phyloP scores from a whole-genome alignment of 1,140 invertebrate species.

The Trichonephila clavata region DNA sequence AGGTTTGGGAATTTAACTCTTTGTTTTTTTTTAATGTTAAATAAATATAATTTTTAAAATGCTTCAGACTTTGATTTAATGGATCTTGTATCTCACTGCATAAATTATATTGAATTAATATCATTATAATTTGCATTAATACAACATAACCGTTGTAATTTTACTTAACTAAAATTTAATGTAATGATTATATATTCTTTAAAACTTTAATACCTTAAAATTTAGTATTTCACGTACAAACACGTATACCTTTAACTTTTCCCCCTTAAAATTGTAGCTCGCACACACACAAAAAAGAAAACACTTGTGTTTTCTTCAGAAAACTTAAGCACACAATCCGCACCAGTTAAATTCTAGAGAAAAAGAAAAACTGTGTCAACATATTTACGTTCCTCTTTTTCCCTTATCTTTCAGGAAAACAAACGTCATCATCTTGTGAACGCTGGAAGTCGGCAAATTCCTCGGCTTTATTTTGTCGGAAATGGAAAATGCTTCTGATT shows the following conservation, averaged over 20 bases:
- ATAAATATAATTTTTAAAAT: too few relatives aligned
- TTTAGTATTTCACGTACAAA: neutral
- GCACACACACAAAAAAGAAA: neutral
- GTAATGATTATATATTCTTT: too few relatives aligned
- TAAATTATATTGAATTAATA: too few relatives aligned
- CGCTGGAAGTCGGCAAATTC: neutral
- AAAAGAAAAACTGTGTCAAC: neutral
- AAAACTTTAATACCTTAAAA: too few relatives aligned
- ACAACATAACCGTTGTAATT: too few relatives aligned
- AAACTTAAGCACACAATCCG: conserved; percentile 28
- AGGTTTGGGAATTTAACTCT: too few relatives aligned
- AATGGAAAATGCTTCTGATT: conserved; percentile 41
- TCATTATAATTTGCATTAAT: too few relatives aligned
- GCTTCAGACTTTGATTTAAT: too few relatives aligned
- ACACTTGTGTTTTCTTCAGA: neutral
- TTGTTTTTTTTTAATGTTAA: too few relatives aligned
- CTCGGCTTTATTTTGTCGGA: conserved; percentile 28
- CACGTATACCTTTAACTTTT: neutral
- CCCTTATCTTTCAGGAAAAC: neutral
- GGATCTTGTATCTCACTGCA: too few relatives aligned
- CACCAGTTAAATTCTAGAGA: conserved; percentile 15
- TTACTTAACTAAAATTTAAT: too few relatives aligned
- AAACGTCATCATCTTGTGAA: neutral
- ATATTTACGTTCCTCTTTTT: conserved; percentile 32
- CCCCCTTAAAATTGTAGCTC: neutral